These are phyloP conservation scores for Hiodon tergisus DNA, from an alignment of 2,113 vertebrate species.

Conservation along the genomic window DNA sequence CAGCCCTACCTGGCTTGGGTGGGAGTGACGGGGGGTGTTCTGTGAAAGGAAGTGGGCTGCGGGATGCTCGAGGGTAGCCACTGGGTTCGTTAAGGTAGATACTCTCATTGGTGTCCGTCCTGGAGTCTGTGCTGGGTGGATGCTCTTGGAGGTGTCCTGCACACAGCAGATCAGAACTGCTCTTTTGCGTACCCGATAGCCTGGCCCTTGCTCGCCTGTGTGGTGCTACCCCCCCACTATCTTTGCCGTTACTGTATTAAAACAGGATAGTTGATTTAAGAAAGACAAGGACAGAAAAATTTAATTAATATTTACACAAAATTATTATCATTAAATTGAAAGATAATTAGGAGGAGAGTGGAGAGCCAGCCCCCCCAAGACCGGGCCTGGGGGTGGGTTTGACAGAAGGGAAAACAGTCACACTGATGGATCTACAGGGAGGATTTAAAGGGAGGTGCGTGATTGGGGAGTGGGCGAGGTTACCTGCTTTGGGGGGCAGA, in stretches of 20 bases:
- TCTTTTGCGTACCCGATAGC: no score
- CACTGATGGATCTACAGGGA: neutral
- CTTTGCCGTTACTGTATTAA: no score
- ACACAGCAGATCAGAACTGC: neutral
- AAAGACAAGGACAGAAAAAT: no score
- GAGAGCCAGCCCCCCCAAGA: no score
- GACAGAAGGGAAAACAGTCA: neutral
- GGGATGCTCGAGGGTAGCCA: neutral
- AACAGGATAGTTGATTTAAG: no score
- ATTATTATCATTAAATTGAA: no score
- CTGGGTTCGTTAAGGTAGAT: conserved; percentile 20
- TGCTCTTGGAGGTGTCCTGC: neutral
- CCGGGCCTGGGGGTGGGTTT: no score
- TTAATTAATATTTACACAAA: no score
- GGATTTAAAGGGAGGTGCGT: neutral
- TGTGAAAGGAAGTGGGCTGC: neutral
- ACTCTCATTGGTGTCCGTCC: conserved; percentile 1
- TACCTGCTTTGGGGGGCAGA: conserved; percentile 67
- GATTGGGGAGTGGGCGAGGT: conserved; percentile 9
- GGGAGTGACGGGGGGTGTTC: conserved; percentile 6
- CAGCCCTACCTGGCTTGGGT: conserved; percentile 16
- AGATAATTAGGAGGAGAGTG: no score
- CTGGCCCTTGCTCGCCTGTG: no score
- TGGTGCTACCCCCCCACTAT: no score
- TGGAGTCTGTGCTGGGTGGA: neutral